phyloP scores from a whole-genome alignment of 2,797 vertebrate species.

The Telmatherina bonti region DNA sequence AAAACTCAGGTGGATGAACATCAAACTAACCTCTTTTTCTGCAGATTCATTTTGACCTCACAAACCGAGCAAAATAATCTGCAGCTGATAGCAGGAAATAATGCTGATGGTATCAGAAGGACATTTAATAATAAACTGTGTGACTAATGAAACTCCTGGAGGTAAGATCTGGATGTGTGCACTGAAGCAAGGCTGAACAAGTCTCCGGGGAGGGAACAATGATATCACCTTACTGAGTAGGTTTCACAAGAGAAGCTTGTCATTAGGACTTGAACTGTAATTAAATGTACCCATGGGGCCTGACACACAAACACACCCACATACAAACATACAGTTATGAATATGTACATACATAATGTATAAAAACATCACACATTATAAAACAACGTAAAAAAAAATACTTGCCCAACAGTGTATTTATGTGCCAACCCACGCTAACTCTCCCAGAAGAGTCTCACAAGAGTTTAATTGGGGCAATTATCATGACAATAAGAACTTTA shows the following conservation, averaged over 20 bases:
- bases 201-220: constrained; percentile 24
- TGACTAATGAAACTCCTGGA: constrained; percentile 18
- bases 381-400: neutral
- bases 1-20: too few species aligned
- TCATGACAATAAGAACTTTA: constrained; percentile 42
- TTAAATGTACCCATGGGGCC: constrained; percentile 56
- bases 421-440: neutral
- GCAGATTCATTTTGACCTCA: too few species aligned
- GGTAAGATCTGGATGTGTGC: constrained; percentile 21
- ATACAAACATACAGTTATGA: neutral
- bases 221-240: constrained; percentile 67
- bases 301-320: constrained; percentile 18
- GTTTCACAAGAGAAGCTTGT: constrained; percentile 58
- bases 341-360: neutral
- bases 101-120: neutral
- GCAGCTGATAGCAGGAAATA: neutral
- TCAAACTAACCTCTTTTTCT: neutral
- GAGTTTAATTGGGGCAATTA: constrained; percentile 42
- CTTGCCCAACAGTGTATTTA: neutral
- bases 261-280: constrained; percentile 76
- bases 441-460: constrained; percentile 11
- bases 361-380: constrained; percentile 1
- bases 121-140: neutral
- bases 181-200: constrained; percentile 31
- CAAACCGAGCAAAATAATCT: neutral